Evolutionary conservation across 2,888 invertebrate genomes (phyloP), one percentile per base, ranked within the genome.

Genomic region (Agrenia bidenticulata): DNA sequence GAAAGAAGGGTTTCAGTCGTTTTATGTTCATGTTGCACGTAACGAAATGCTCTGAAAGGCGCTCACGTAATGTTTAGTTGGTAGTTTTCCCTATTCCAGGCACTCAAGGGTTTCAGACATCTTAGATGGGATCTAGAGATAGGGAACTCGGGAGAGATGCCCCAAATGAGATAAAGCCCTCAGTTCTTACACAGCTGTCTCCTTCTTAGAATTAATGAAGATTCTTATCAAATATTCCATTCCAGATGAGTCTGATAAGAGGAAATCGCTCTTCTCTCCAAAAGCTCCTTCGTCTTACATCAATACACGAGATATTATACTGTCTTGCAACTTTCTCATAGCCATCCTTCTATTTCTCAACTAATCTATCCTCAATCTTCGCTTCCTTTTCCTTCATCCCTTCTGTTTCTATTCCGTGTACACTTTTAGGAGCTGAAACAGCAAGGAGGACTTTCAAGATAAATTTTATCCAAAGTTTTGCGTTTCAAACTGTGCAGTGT

Each of bases 171-270:
- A 75, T 75, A 75, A 70, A 59, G 56, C 67, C 70, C 68, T 64
- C 70, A 70, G 68, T 70, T 72, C 73, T 70, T 74, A 67, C 73
- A 70, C 75, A 74, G 73, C 75, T 75, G 75, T 75, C 75, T 75
- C 72, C 66, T 75, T 73, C 71, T 70, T 73, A 67, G 73, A 73
- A 75, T 75, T 75, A 73, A 75, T 75, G 72, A 73, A 75, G 75
- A 75, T 75, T 72, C 70, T 75, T 75, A 75, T 75, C 75, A 64
- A 71, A 72, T 72, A 72, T 73, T 72, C 74, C 71, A 74, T 74
- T 74, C 72, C 68, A 74, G 74, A 74, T 74, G 67, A 69, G 61
- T 64, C 64, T 69, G 74, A 74, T 74, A 68, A 74, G 67, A 61
- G 64, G 67, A 73, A 73, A 73, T 73, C 73, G 72, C 69, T 73